Conservation (phyloP, 2,888 invertebrate species). For the Drosophila engyochracea region DNA sequence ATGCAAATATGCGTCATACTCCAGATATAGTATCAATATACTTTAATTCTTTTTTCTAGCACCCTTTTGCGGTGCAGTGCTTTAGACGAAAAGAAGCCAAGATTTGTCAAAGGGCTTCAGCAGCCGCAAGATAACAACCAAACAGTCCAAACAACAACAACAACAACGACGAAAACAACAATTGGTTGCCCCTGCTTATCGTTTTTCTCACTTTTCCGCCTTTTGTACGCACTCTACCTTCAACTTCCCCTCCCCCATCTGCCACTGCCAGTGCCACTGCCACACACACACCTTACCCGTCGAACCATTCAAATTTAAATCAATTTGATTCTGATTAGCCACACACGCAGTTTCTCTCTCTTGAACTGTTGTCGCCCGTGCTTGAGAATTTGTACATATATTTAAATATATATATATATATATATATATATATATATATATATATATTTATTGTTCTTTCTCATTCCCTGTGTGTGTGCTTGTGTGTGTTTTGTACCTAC, state of each 20-base stretch:
- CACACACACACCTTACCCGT: slow-evolving; percentile 65
- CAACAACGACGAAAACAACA: slow-evolving; percentile 15
- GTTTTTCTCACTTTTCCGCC: slow-evolving; percentile 56
- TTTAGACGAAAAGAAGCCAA: slow-evolving; percentile 20
- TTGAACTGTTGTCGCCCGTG: slow-evolving; percentile 49
- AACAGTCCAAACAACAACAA: slow-evolving; percentile 24
- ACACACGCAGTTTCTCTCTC: slow-evolving; percentile 72
- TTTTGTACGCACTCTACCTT: slow-evolving; percentile 12
- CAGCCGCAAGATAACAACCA: slow-evolving; percentile 38
- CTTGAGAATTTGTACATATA: slow-evolving; percentile 16
- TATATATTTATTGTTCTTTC: slow-evolving; percentile 22
- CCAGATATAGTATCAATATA: slow-evolving; percentile 14
- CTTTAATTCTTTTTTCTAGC: slow-evolving; percentile 3
- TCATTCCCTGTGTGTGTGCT: slow-evolving; percentile 17
- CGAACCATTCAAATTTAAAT: slow-evolving; percentile 80
- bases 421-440: neutral
- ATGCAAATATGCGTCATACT: slow-evolving; percentile 47
- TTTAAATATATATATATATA: neutral
- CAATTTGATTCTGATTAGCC: slow-evolving; percentile 83
- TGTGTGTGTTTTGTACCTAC: slow-evolving; percentile 69
- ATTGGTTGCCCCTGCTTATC: slow-evolving; percentile 54
- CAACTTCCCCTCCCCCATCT: neutral
- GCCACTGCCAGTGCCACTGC: neutral
- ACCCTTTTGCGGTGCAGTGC: slow-evolving; percentile 9
- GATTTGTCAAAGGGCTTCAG: slow-evolving; percentile 25